A percentile compares a stretch with the other conserved stretches of the same genome.
These are phyloP conservation scores for Aspidiotus rigidus DNA, from an alignment of 2,888 invertebrate genomes.

Conservation along the genomic window DNA sequence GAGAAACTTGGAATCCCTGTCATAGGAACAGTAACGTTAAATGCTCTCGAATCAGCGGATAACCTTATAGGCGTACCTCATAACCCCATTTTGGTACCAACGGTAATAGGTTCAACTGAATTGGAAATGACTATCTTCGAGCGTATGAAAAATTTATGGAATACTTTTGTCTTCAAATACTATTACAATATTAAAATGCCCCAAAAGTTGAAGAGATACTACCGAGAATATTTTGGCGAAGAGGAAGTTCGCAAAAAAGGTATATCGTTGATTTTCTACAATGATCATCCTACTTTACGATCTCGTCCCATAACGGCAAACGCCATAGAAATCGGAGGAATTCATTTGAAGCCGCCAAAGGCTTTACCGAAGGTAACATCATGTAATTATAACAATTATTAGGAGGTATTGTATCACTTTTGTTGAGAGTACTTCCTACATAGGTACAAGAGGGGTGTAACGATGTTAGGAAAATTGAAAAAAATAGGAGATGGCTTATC, in stretches of 20 bases:
- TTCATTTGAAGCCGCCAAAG: slow-evolving; percentile 8
- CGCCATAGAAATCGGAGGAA: slow-evolving; percentile 18
- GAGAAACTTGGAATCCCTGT: slow-evolving; percentile 4
- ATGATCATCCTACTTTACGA: slow-evolving; percentile 11
- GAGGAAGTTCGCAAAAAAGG: neutral
- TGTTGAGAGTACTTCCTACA: no score
- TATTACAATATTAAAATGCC: neutral
- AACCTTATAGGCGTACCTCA: neutral
- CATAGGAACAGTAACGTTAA: neutral
- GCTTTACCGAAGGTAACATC: slow-evolving; percentile 7
- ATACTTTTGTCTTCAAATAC: neutral
- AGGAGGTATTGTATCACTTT: no score
- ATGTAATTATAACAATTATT: no score
- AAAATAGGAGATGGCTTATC: no score
- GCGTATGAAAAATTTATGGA: slow-evolving; percentile 6
- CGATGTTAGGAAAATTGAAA: no score
- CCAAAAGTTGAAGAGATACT: neutral
- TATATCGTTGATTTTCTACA: slow-evolving; percentile 5
- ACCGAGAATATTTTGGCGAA: neutral
- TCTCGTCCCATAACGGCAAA: slow-evolving; percentile 10
- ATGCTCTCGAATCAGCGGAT: neutral
- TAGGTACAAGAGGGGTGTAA: no score
- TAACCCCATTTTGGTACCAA: neutral
- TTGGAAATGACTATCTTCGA: neutral
- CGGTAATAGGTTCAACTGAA: no score